Percentiles rank a stretch among this genome's conserved stretches.
phyloP scores from a whole-genome alignment of 2,888 invertebrate species.

The Bedellia somnulentella region DNA sequence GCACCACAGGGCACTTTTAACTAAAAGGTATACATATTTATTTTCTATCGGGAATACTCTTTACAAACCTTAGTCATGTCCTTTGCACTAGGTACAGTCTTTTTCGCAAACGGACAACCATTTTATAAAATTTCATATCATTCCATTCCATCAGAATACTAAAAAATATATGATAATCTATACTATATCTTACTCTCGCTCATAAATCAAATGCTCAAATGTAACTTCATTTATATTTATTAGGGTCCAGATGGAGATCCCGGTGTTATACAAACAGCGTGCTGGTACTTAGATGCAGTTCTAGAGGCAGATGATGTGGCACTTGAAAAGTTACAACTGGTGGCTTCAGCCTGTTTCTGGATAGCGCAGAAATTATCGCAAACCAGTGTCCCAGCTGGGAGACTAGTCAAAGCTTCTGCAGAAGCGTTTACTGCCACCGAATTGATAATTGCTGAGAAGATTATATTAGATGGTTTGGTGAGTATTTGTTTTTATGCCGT shows the following conservation, averaged over 20 bases:
- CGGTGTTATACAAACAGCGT: constrained; percentile 27
- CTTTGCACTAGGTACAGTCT: too few relatives aligned
- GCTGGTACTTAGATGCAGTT: constrained; percentile 35
- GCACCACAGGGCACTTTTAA: too few relatives aligned
- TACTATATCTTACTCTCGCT: too few relatives aligned
- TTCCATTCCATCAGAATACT: too few relatives aligned
- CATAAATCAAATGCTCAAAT: too few relatives aligned
- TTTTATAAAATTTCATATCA: too few relatives aligned
- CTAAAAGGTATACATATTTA: too few relatives aligned
- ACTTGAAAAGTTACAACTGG: constrained; percentile 26
- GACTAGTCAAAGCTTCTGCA: constrained; percentile 20
- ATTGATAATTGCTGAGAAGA: constrained; percentile 23
- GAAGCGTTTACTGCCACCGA: constrained; percentile 19
- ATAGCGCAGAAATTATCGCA: constrained; percentile 35
- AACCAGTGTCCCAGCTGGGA: constrained; percentile 15
- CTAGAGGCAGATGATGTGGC: constrained; percentile 16
- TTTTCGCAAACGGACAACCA: too few relatives aligned
- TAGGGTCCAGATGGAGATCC: constrained; percentile 22
- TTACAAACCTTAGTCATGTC: too few relatives aligned
- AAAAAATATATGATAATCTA: too few relatives aligned
- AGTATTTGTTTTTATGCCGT: constrained; percentile 10
- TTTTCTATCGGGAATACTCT: too few relatives aligned
- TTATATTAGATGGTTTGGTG: constrained; percentile 26
- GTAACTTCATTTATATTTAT: too few relatives aligned
- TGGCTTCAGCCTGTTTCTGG: constrained; percentile 40